Base-by-base conservation (phyloP, 2,888 invertebrate genomes). In the Microctonus hyperodae region DNA sequence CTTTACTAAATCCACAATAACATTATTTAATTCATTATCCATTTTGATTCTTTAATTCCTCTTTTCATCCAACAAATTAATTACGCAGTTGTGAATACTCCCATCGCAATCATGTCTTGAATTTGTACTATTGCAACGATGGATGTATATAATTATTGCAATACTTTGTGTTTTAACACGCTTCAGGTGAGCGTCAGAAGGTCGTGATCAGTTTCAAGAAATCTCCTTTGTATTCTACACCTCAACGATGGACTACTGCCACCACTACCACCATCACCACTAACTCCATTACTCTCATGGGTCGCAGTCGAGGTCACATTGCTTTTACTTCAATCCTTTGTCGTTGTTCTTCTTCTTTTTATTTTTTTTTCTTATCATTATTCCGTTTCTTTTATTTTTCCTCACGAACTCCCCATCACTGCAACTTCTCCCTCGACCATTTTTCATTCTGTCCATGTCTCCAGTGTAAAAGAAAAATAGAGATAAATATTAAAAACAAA, bases 131-230 rank as follows among this genome's bases (percentile, higher is more conserved):
- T 13, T 51, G 44, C 16, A 3, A 20, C 20, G 7, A 44, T 35
- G 16, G 44, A 37, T 37, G 2, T 44, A 16, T 16, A n/a, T 16
- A 44, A n/a, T n/a, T 20, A n/a, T 23, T 40, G 59, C 44, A 23
- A 25, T 3, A 1, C 28, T 51, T n/a, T 51, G 23, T 51, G 48
- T 44, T 44, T 59, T 48, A 7, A n/a, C 11, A 16, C 10, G 16
- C 40, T 22, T 48, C 25, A 59, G 25, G 35, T 33, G 61, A 28
- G 28, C 22, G 48, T 61, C 23, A 31, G 61, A 48, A 61, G 50
- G 61, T 61, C 61, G 44, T 7, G 51, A 61, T 61, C 61, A 61
- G 51, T 61, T 61, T 61, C 35, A 7, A 61, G 61, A 51, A 61
- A 51, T 61, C 61, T 61, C 22, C 51, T 61, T 61, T 51, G 50